Base-by-base conservation (phyloP, 2,888 invertebrate genomes). In the Pristionchus maxplancki region DNA sequence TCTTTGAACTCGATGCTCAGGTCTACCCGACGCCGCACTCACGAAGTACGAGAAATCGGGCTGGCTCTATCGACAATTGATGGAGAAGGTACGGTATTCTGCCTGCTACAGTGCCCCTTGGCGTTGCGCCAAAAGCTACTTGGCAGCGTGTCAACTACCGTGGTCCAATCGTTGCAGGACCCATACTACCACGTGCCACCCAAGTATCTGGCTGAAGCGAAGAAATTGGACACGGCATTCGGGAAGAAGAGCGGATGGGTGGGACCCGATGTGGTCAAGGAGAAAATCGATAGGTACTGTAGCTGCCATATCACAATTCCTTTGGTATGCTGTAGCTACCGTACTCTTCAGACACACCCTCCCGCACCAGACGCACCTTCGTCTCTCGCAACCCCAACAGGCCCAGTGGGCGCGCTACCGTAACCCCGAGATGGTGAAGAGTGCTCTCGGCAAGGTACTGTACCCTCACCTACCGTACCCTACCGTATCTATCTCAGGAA, bases 41-140 rank as follows among this genome's bases (percentile, higher is more conserved):
- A 78, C 78, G 6, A 78, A 78, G 28, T 78, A 78, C 78, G 78
- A 78, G 78, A 78, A 78, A 40, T 78, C 78, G 13, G 34, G 34
- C 44, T 78, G 78, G 78, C 78, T 78, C 13, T 78, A 78, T 44
- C n/a, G 78, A 48, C 24, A 78, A n/a, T 40, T 78, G 44, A 78
- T 78, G 78, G 40, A 74, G 24, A 28, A 24, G 71, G 71, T 74
- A 74, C n/a, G 71, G 71, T 74, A 74, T 24, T 5, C 13, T n/a
- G 78, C 13, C 11, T 13, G 37, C 34, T 78, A 48, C 78, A 6
- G 20, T 17, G 64, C 28, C 11, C n/a, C n/a, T n/a, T n/a, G 58
- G 58, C 20, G 20, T 15, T 4, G 20, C 20, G 58, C 15, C 44
- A 58, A 62, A 28, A 28, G n/a, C n/a, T 37, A 17, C 6, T 20